Conservation (phyloP, 2,797 vertebrate genomes). For the Chloroceryle amazona region DNA sequence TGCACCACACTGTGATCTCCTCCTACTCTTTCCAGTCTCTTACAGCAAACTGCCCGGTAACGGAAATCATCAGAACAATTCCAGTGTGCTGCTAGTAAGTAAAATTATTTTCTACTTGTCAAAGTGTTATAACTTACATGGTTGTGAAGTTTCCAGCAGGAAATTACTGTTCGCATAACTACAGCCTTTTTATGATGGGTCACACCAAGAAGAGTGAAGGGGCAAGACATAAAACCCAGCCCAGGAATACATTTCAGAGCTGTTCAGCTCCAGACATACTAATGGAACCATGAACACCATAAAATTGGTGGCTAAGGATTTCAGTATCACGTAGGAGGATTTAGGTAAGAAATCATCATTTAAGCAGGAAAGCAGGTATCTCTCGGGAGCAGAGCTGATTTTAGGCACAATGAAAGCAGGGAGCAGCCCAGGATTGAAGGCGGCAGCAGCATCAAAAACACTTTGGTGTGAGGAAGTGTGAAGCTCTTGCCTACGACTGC, state of each 20-base stretch:
- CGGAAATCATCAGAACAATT: constrained; percentile 19
- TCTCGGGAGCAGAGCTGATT: background rate
- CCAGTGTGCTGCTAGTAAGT: constrained; percentile 10
- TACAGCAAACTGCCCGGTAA: background rate
- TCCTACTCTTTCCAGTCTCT: constrained; percentile 62
- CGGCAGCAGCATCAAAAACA: background rate
- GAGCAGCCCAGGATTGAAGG: background rate
- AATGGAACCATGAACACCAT: background rate
- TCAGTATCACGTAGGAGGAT: background rate
- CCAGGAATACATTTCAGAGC: background rate
- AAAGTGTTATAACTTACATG: background rate
- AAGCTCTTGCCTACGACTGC: background rate
- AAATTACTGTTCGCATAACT: background rate
- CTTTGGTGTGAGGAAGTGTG: fast-evolving
- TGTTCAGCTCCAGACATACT: background rate
- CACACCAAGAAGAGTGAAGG: background rate
- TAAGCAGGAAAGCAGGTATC: background rate
- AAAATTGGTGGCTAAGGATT: background rate
- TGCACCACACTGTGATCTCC: constrained; percentile 6
- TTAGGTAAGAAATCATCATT: background rate
- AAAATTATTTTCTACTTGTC: constrained; percentile 5
- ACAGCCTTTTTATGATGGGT: background rate
- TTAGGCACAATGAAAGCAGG: background rate
- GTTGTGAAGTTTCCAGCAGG: constrained; percentile 40
- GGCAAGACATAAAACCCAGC: background rate